Base-by-base conservation (phyloP, 2,888 invertebrate species). In the Tineola bisselliella region DNA sequence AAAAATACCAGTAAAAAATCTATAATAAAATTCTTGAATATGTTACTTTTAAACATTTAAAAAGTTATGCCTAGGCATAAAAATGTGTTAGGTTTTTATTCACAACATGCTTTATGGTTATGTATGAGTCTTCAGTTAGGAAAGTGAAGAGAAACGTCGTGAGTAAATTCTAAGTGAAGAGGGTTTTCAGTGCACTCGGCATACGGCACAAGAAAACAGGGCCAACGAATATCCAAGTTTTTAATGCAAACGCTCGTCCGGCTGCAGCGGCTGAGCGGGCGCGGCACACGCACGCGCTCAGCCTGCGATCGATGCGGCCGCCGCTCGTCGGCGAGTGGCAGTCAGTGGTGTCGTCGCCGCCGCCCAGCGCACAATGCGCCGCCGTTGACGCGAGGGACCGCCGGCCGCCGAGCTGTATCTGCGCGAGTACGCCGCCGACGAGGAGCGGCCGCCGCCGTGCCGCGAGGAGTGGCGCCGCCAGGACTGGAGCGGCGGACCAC, bases 381-480 rank as follows among this genome's bases (percentile, higher is more conserved):
- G 75, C 71, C 77, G 81, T 74, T 71, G 87, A 89, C 71, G 87
- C 84, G 72, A 84, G 87, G 74, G 82, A 82, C 44, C 74, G 73
- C 61, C 72, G 59, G 76, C 72, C 76, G 78, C 70, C 86, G 84
- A 86, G 83, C 86, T 87, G 87, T 87, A 87, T 87, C 87, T 87
- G 75, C 84, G 87, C 76, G 86, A 87, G 80, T 86, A 86, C 81
- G 84, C 81, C 75, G 88, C 71, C 76, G 77, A 62, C 70, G 89
- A 83, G 80, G 89, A 81, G 80, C 79, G 89, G 83, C 76, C 86
- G 88, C 77, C 83, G 84, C 71, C 83, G 75, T 79, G 84, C 74
- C 83, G 84, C 71, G 84, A 83, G 71, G 82, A 87, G 65, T 88
- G 88, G 75, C 87, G 89, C 66, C 87, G 87, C 71, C 80, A 82